phyloP scores from a whole-genome alignment of 2,797 vertebrate species.

The Melanotaenia nigrans region DNA sequence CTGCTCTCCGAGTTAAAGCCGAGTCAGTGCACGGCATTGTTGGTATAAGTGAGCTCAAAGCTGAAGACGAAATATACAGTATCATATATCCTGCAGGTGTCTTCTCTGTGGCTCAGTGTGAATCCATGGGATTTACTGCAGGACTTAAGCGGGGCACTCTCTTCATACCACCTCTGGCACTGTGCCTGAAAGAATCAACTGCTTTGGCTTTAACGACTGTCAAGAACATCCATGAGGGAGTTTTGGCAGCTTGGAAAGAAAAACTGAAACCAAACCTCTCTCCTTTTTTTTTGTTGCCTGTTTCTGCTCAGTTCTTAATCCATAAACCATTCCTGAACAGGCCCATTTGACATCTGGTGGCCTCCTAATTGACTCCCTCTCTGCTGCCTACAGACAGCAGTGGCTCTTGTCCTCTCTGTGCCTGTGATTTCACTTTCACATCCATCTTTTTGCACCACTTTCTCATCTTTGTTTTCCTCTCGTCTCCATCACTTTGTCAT shows the following conservation, averaged over 20 bases:
- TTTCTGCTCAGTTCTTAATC: slow-evolving; percentile 74
- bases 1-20: slow-evolving; percentile 18
- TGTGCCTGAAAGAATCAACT: slow-evolving; percentile 70
- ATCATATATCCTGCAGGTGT: slow-evolving; percentile 77
- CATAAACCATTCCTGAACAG: slow-evolving; percentile 71
- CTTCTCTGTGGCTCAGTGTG: slow-evolving; percentile 57
- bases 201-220: slow-evolving; percentile 58
- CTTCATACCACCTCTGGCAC: slow-evolving; percentile 68
- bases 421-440: slow-evolving; percentile 57
- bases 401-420: slow-evolving; percentile 11
- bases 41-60: slow-evolving; percentile 62
- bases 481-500: slow-evolving; percentile 22
- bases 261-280: slow-evolving; percentile 76
- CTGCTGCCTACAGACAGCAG: slow-evolving; percentile 26
- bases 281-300: slow-evolving; percentile 14
- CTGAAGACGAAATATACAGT: slow-evolving; percentile 66
- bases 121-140: slow-evolving; percentile 69
- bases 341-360: slow-evolving; percentile 62
- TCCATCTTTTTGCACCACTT: slow-evolving; percentile 31
- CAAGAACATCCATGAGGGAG: slow-evolving; percentile 64
- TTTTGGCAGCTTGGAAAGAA: slow-evolving; percentile 76
- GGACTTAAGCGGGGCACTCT: slow-evolving; percentile 69
- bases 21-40: slow-evolving; percentile 40
- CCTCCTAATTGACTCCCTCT: slow-evolving; percentile 41
- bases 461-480: slow-evolving; percentile 16